These are phyloP conservation scores for Drosophila orosa DNA, from an alignment of 1,140 invertebrate genomes.

Conservation along the genomic window DNA sequence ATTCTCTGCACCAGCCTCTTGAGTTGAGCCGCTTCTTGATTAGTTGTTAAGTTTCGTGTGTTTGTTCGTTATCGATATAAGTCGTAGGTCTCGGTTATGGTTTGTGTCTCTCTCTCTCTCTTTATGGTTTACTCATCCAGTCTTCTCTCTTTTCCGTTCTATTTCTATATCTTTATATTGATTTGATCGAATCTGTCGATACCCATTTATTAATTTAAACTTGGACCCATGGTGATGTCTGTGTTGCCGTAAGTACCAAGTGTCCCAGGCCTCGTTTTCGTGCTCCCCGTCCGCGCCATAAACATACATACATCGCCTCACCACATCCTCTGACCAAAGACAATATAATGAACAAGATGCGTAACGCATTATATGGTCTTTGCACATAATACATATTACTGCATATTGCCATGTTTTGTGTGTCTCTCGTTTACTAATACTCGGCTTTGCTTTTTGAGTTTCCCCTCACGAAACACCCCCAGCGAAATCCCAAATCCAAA, in stretches of 20 bases:
- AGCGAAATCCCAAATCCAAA: conserved; percentile 35
- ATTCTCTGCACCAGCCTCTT: conserved; percentile 53
- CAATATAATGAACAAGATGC: neutral
- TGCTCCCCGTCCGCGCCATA: conserved; percentile 27
- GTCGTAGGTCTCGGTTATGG: conserved; percentile 56
- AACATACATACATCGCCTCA: conserved; percentile 19
- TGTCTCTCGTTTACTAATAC: conserved; percentile 35
- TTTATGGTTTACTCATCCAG: conserved; percentile 72
- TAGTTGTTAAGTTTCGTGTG: conserved; percentile 63
- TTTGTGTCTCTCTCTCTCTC: conserved; percentile 40
- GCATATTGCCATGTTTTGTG: conserved; percentile 34
- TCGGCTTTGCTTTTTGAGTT: conserved; percentile 37
- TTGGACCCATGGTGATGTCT: conserved; percentile 61
- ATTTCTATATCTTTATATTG: conserved; percentile 47
- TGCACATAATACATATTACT: conserved; percentile 1
- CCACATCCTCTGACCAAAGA: neutral
- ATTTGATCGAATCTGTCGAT: conserved; percentile 54
- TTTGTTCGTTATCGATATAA: conserved; percentile 29
- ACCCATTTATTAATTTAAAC: conserved; percentile 59
- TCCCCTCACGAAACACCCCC: conserved; percentile 7
- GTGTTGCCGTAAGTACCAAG: conserved; percentile 77
- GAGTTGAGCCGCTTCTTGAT: conserved; percentile 57
- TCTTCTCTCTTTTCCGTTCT: conserved; percentile 54
- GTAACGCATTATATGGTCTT: neutral
- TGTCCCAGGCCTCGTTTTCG: conserved; percentile 55